Conservation (phyloP, 2,113 vertebrate genomes). For the Macquaria ambigua region DNA sequence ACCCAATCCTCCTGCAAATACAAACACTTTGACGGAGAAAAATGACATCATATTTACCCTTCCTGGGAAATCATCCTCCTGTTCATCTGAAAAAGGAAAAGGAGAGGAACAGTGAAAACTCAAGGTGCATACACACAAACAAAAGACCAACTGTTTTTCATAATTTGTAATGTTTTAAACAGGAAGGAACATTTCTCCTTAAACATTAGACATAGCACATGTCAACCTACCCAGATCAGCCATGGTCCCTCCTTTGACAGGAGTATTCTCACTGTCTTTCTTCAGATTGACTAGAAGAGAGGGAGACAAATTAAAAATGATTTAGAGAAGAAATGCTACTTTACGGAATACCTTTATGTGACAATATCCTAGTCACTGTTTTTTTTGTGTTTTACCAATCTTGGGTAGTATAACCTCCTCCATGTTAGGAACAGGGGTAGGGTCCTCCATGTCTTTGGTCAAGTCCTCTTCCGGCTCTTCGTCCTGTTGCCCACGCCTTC, state of each 20-base stretch:
- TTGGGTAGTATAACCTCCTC: constrained; percentile 97
- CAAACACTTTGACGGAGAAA: neutral
- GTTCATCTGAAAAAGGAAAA: constrained; percentile 89
- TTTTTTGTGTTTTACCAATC: constrained; percentile 86
- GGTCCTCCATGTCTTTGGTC: constrained; percentile 99
- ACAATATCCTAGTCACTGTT: neutral
- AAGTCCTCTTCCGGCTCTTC: constrained; percentile 95
- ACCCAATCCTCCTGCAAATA: neutral
- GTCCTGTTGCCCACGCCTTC: constrained; percentile 91
- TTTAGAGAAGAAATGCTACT: neutral
- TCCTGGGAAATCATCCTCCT: constrained; percentile 93
- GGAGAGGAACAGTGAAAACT: neutral
- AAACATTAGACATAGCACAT: neutral
- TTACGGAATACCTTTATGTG: neutral
- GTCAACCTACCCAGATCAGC: constrained; percentile 91
- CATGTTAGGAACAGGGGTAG: constrained; percentile 95
- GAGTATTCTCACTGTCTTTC: constrained; percentile 98
- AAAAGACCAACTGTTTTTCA: neutral
- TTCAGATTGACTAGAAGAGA: constrained; percentile 91
- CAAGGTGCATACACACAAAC: neutral
- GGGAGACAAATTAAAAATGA: neutral
- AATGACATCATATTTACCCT: constrained; percentile 86
- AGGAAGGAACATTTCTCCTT: neutral
- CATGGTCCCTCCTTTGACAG: constrained; percentile 97
- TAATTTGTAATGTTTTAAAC: neutral